Evolutionary conservation across 2,888 invertebrate genomes (phyloP).

Genomic region (Tanytarsus gracilentus): DNA sequence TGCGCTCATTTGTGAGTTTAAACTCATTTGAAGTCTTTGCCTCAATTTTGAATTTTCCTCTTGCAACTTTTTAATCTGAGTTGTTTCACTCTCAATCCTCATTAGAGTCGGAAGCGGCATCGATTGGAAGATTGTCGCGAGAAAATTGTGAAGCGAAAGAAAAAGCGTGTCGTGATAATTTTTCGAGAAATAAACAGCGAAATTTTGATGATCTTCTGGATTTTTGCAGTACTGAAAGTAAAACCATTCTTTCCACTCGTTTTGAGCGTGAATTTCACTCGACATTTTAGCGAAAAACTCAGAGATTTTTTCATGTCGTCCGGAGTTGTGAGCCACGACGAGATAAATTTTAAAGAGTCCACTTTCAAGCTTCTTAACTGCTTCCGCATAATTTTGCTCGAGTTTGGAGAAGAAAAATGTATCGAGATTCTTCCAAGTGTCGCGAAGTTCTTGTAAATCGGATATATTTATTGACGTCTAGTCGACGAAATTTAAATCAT

Average conservation of each 20-base stretch:
- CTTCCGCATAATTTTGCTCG: slow-evolving; percentile 70
- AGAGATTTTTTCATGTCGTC: slow-evolving; percentile 72
- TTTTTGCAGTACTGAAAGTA: slow-evolving; percentile 84
- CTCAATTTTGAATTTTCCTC: slow-evolving; percentile 71
- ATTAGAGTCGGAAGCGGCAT: slow-evolving; percentile 80
- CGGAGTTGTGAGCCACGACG: slow-evolving; percentile 73
- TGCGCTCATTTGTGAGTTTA: slow-evolving; percentile 23
- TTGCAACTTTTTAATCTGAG: slow-evolving; percentile 67
- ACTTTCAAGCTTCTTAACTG: slow-evolving; percentile 74
- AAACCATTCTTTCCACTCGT: slow-evolving; percentile 97
- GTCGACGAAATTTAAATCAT: too few relatives aligned
- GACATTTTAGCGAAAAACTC: slow-evolving; percentile 87
- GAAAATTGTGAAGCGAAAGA: slow-evolving; percentile 31
- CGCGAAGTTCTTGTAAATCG: slow-evolving; percentile 47
- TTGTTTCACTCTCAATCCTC: slow-evolving; percentile 77
- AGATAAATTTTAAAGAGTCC: slow-evolving; percentile 82
- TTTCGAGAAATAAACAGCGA: slow-evolving; percentile 79
- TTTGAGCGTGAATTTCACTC: slow-evolving; percentile 74
- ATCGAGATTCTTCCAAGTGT: slow-evolving; percentile 85
- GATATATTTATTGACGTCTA: background rate
- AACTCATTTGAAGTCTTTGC: slow-evolving; percentile 46
- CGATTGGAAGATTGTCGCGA: slow-evolving; percentile 79
- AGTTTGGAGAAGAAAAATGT: slow-evolving; percentile 77
- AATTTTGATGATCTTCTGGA: slow-evolving; percentile 82
- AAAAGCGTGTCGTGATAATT: slow-evolving; percentile 41